These are phyloP conservation scores for Callionymus lyra DNA, from an alignment of 2,113 vertebrate genomes.

Conservation along the genomic window DNA sequence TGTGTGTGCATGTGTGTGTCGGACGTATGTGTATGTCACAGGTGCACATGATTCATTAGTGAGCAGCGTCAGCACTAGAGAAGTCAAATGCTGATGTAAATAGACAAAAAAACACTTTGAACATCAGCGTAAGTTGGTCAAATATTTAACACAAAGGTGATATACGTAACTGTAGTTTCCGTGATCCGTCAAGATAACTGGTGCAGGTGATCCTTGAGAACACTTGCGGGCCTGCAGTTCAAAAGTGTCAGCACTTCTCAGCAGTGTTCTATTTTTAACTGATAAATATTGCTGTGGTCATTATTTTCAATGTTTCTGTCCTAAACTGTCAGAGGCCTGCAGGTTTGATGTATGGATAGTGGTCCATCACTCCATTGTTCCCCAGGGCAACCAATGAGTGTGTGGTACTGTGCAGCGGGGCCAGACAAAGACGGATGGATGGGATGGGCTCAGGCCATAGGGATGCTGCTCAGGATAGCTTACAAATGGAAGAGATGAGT, in stretches of 20 bases:
- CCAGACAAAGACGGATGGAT: constrained; percentile 69
- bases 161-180: no score
- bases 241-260: constrained; percentile 43
- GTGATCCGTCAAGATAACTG: no score
- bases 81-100: no score
- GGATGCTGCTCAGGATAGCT: constrained; percentile 67
- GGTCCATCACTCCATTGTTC: constrained; percentile 68
- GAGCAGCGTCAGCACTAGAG: no score
- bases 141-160: no score
- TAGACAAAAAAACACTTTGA: no score
- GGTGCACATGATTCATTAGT: constrained; percentile 4
- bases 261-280: constrained; percentile 62
- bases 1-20: constrained; percentile 25
- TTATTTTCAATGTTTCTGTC: constrained; percentile 67
- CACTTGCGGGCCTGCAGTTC: constrained; percentile 31
- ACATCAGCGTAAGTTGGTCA: no score
- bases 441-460: constrained; percentile 52
- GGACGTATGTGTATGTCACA: constrained; percentile 20
- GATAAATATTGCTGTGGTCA: constrained; percentile 67
- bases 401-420: constrained; percentile 58
- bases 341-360: constrained; percentile 68
- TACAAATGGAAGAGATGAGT: constrained; percentile 68
- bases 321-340: constrained; percentile 59
- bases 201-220: no score
- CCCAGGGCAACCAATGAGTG: constrained; percentile 58